Base-by-base conservation (phyloP, 1,140 invertebrate species). In the Riptortus pedestris region DNA sequence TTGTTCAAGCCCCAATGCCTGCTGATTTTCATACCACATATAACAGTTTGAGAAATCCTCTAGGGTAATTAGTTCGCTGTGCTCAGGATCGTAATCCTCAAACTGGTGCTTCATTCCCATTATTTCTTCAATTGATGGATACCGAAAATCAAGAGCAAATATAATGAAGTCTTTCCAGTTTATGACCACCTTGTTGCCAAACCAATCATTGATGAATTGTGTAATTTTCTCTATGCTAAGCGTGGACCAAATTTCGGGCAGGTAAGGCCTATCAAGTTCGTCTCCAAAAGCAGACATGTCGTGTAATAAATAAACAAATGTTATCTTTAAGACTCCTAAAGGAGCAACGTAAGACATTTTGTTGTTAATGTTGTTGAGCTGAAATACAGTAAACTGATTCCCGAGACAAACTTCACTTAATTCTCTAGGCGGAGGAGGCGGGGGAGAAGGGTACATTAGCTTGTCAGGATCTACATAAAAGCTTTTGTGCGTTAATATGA, bases 131-230 rank as follows among this genome's bases (percentile, higher is more conserved):
- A 77, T 67, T 0, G 68, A 76, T 9, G 82, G 81, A 67, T 75
- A 78, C 22, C 71, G 67, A 14, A 83, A 69, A 60, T 79, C 74
- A 14, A 82, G 71, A 69, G 77, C 79, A 67, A 78, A 80, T 63
- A 83, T 73, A 14, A 84, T 71, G 66, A 84, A 83, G 70, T 83
- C 80, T 69, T 77, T 78, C 83, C 82, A 84, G 70, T 82, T 77
- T 12, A 83, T 64, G 47, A 77, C 78, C 2, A 74, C 72, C 0
- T 72, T 72, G 33, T 77, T 73, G 0, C 78, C 79, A 69, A 79
- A 84, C 18, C 82, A 27, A 14, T 69, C 63, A 48, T 69, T 67
- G 1, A 81, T 72, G 9, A 83, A 62, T 47, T 73, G 72, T 14
- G 74, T 71, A 4, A 82, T 69, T 57, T 79, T 72, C 20, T 74